Evolutionary conservation across 2,113 vertebrate species (phyloP).

Genomic region (Agelaius tricolor): DNA sequence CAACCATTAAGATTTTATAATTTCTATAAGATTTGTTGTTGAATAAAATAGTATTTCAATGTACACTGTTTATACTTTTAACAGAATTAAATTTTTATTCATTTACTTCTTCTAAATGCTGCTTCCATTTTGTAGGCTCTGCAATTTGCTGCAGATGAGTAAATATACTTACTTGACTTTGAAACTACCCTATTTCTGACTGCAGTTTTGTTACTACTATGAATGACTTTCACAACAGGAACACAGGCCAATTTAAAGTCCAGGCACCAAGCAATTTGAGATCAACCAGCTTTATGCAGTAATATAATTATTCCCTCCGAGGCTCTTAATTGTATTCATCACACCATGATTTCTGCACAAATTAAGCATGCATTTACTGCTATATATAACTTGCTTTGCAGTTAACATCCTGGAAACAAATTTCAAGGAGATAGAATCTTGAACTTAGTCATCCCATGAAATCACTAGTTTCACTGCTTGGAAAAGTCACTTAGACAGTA

Average conservation of each 20-base stretch:
- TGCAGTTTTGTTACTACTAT: slow-evolving; percentile 71
- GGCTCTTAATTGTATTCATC: slow-evolving; percentile 89
- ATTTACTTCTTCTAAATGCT: neutral
- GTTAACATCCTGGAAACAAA: slow-evolving; percentile 87
- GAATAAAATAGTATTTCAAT: neutral
- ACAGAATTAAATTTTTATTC: neutral
- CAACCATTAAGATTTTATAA: neutral
- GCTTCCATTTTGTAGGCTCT: slow-evolving; percentile 12
- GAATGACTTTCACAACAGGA: slow-evolving; percentile 86
- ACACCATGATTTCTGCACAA: slow-evolving; percentile 88
- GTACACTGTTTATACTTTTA: neutral
- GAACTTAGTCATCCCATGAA: slow-evolving; percentile 75
- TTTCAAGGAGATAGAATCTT: slow-evolving; percentile 83
- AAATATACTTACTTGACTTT: slow-evolving; percentile 76
- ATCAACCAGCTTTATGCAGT: slow-evolving; percentile 85
- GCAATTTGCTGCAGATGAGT: slow-evolving; percentile 49
- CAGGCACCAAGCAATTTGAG: slow-evolving; percentile 85
- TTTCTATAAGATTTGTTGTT: neutral
- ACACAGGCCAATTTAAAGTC: slow-evolving; percentile 85
- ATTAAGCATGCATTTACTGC: slow-evolving; percentile 87
- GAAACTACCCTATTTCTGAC: slow-evolving; percentile 70
- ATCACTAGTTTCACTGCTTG: slow-evolving; percentile 67
- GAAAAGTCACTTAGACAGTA: slow-evolving; percentile 65
- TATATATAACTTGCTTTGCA: slow-evolving; percentile 86
- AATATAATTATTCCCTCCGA: slow-evolving; percentile 89